phyloP scores from a whole-genome alignment of 1,140 invertebrate genomes.

The Drosophila kanapiae region DNA sequence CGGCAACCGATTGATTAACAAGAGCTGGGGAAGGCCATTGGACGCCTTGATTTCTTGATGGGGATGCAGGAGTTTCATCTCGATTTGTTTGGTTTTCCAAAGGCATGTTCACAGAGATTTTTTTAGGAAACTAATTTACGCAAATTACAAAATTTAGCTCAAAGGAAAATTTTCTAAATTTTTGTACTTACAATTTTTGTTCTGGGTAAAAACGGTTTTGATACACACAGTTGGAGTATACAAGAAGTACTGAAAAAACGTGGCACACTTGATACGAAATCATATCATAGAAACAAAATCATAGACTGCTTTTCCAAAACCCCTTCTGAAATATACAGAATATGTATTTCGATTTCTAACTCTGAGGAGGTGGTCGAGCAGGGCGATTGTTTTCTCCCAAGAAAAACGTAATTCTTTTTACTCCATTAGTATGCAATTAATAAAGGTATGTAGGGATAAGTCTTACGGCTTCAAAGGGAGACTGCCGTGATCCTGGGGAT shows the following conservation, averaged over 20 bases:
- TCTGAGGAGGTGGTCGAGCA: too few relatives aligned
- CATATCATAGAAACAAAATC: too few relatives aligned
- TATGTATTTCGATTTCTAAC: too few relatives aligned
- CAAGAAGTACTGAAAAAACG: background rate
- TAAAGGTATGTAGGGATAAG: too few relatives aligned
- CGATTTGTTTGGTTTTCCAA: background rate
- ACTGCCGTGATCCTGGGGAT: too few relatives aligned
- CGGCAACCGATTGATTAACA: background rate
- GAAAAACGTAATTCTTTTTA: too few relatives aligned
- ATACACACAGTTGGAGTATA: background rate
- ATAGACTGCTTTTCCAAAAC: background rate
- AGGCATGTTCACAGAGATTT: background rate
- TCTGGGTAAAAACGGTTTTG: slow-evolving; percentile 47
- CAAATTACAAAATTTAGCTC: background rate
- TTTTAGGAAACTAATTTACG: background rate
- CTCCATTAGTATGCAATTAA: too few relatives aligned
- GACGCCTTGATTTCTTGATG: background rate
- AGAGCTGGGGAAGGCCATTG: background rate
- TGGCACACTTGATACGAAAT: background rate
- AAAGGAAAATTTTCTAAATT: background rate
- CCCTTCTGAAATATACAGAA: too few relatives aligned
- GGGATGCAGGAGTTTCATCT: background rate
- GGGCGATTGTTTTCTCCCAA: too few relatives aligned
- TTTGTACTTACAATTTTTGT: slow-evolving; percentile 53
- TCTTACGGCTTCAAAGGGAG: too few relatives aligned